These are phyloP conservation scores for Aproaerema taeniolella DNA, from an alignment of 2,888 invertebrate species.

Conservation along the genomic window DNA sequence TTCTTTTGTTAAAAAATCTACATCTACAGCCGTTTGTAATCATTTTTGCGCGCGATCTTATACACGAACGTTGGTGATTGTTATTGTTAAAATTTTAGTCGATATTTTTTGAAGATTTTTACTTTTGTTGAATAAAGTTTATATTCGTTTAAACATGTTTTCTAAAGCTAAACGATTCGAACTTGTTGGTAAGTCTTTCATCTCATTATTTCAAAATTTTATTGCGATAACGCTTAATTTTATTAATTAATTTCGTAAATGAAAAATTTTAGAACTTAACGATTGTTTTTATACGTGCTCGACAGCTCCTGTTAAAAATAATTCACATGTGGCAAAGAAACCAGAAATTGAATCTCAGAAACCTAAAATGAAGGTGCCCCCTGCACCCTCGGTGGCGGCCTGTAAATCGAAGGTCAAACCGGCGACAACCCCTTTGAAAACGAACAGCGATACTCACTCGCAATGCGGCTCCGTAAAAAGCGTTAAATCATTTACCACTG, in stretches of 20 bases:
- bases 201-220: background rate
- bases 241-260: background rate
- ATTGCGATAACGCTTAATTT: too few relatives aligned
- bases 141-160: slow-evolving; percentile 43
- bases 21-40: background rate
- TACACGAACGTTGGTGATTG: slow-evolving; percentile 10
- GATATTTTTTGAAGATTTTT: slow-evolving; percentile 5
- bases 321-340: slow-evolving; percentile 32
- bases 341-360: slow-evolving; percentile 34
- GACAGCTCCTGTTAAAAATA: slow-evolving; percentile 34
- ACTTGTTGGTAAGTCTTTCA: slow-evolving; percentile 44
- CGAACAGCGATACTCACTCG: slow-evolving; percentile 43
- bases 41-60: slow-evolving; percentile 23
- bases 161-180: slow-evolving; percentile 70
- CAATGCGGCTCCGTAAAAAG: slow-evolving; percentile 54
- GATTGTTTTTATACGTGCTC: background rate
- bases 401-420: slow-evolving; percentile 24
- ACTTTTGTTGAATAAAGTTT: slow-evolving; percentile 11
- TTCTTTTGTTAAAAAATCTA: slow-evolving; percentile 8
- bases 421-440: slow-evolving; percentile 28
- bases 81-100: slow-evolving; percentile 10
- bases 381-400: background rate
- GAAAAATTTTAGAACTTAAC: background rate
- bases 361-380: slow-evolving; percentile 3
- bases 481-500: slow-evolving; percentile 56